Conservation (phyloP, 2,797 vertebrate species). For the Takifugu rubripes region DNA sequence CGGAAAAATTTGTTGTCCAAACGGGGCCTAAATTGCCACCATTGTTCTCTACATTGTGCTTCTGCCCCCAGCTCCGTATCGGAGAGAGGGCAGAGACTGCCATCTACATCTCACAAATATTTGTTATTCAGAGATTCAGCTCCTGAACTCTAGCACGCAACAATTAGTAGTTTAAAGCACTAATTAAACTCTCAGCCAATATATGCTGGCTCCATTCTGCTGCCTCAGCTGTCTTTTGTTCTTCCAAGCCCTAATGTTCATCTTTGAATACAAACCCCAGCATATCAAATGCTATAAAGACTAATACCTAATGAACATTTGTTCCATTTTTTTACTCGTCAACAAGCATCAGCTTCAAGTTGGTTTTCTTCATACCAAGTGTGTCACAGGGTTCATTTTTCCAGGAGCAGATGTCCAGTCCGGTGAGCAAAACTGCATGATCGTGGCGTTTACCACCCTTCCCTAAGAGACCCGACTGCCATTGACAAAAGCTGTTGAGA, state of each 20-base stretch:
- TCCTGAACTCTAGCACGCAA: slow-evolving; percentile 1
- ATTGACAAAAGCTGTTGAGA: slow-evolving; percentile 97
- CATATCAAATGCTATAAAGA: background rate
- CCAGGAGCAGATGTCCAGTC: slow-evolving; percentile 98
- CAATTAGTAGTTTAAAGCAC: slow-evolving; percentile 21
- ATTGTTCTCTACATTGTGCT: too few species aligned
- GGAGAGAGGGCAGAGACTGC: too few species aligned
- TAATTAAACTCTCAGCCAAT: slow-evolving; percentile 16
- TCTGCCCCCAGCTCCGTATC: too few species aligned
- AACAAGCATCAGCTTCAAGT: background rate
- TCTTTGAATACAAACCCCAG: background rate
- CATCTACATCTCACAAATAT: too few species aligned
- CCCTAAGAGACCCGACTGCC: slow-evolving; percentile 91
- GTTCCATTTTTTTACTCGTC: slow-evolving; percentile 1
- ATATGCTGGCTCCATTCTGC: slow-evolving; percentile 10
- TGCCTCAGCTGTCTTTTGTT: slow-evolving; percentile 21
- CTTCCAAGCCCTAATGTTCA: background rate
- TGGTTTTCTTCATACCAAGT: slow-evolving; percentile 75
- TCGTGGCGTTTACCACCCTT: slow-evolving; percentile 93
- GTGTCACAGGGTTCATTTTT: slow-evolving; percentile 98
- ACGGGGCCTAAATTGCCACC: too few species aligned
- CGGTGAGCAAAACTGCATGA: slow-evolving; percentile 93
- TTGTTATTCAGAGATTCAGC: too few species aligned
- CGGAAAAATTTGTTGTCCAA: too few species aligned
- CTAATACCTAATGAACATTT: background rate